Percentiles rank a stretch among this genome's conserved stretches.
phyloP scores from a whole-genome alignment of 2,888 invertebrate species.

The Nesidiocoris tenuis region DNA sequence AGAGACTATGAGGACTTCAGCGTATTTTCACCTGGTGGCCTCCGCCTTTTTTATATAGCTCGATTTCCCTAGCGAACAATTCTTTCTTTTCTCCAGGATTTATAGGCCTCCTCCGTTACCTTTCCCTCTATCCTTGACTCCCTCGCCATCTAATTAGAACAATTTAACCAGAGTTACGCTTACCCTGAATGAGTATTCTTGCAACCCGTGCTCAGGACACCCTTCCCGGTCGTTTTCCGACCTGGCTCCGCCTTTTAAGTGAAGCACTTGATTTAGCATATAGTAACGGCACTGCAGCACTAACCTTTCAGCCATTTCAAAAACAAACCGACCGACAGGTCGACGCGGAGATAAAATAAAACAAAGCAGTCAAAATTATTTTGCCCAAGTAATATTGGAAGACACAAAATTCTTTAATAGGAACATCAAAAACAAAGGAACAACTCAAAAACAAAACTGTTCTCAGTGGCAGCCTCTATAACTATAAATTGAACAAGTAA shows the following conservation, averaged over 20 bases:
- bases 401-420: too few species aligned
- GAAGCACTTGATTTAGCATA: constrained; percentile 9
- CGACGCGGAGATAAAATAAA: too few species aligned
- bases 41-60: constrained; percentile 11
- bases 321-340: too few species aligned
- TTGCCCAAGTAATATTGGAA: too few species aligned
- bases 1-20: constrained; percentile 15
- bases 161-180: constrained; percentile 25
- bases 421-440: too few species aligned
- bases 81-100: constrained; percentile 18
- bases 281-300: neutral
- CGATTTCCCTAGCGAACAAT: constrained; percentile 26
- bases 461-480: too few species aligned
- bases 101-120: constrained; percentile 12
- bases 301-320: too few species aligned
- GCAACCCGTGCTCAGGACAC: neutral
- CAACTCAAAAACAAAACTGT: too few species aligned
- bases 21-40: constrained; percentile 29
- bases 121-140: neutral
- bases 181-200: neutral
- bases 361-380: too few species aligned
- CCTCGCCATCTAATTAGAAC: constrained; percentile 23
- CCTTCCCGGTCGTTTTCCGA: neutral
- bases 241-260: neutral
- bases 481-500: too few species aligned